Conservation (phyloP, 2,113 vertebrate species). For the Ahaetulla prasina region DNA sequence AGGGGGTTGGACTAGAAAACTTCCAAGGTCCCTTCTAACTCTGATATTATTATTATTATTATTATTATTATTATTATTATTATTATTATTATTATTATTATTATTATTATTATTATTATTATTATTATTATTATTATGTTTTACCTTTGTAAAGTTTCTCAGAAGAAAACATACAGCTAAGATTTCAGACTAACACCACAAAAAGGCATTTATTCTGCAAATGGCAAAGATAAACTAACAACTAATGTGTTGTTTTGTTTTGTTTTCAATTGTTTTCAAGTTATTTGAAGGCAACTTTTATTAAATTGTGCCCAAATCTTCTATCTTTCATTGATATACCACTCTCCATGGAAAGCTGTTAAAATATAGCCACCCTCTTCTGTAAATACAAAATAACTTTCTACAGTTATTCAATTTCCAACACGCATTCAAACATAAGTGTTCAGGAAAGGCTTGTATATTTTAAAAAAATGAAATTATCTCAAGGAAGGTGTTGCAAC, state of each 20-base stretch:
- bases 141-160: neutral
- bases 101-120: too few relatives aligned
- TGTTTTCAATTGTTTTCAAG: neutral
- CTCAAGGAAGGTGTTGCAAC: neutral
- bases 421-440: neutral
- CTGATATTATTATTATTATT: too few relatives aligned
- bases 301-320: neutral
- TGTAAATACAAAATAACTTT: neutral
- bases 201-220: neutral
- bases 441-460: neutral
- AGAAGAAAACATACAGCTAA: neutral
- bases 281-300: neutral
- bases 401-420: neutral
- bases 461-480: neutral
- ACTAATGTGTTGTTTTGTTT: neutral
- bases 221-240: neutral
- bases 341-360: neutral
- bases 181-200: neutral
- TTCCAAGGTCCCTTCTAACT: too few relatives aligned
- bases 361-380: neutral
- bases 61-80: too few relatives aligned
- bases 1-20: too few relatives aligned
- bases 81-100: too few relatives aligned
- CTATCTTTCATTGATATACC: neutral
- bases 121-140: too few relatives aligned